phyloP scores from a whole-genome alignment of 1,140 invertebrate species.

The Steinernema feltiae region DNA sequence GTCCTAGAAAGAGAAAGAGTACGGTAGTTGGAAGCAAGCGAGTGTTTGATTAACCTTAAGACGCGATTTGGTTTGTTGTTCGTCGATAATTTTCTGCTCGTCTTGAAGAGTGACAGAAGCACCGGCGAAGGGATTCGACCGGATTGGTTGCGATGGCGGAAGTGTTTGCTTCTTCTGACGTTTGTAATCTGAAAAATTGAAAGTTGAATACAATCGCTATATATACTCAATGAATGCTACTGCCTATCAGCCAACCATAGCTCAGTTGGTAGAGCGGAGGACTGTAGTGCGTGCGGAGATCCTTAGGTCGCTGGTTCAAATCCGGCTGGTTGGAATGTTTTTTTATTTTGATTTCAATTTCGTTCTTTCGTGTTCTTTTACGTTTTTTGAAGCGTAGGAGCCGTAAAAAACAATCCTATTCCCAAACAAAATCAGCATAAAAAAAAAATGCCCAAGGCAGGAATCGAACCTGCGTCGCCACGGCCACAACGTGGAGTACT shows the following conservation, averaged over 20 bases:
- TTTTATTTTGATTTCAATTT: too few species aligned
- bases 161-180: not conserved
- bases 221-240: too few species aligned
- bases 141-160: not conserved
- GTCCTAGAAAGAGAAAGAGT: not conserved
- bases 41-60: not conserved
- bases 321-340: too few species aligned
- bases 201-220: too few species aligned
- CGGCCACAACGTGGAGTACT: constrained; percentile 45
- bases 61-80: not conserved
- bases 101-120: not conserved
- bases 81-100: not conserved
- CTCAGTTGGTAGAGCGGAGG: constrained; percentile 38
- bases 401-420: too few species aligned
- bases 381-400: too few species aligned
- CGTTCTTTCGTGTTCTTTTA: too few species aligned
- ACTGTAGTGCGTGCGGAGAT: too few species aligned
- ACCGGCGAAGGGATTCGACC: not conserved
- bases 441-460: constrained; percentile 37
- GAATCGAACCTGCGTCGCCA: constrained; percentile 44
- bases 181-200: constrained; percentile 6
- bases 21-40: not conserved
- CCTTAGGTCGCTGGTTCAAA: too few species aligned
- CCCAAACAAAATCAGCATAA: too few species aligned
- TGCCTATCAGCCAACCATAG: constrained; percentile 25